Conservation (phyloP, 2,888 invertebrate genomes). For the Melangyna quadrimaculata region DNA sequence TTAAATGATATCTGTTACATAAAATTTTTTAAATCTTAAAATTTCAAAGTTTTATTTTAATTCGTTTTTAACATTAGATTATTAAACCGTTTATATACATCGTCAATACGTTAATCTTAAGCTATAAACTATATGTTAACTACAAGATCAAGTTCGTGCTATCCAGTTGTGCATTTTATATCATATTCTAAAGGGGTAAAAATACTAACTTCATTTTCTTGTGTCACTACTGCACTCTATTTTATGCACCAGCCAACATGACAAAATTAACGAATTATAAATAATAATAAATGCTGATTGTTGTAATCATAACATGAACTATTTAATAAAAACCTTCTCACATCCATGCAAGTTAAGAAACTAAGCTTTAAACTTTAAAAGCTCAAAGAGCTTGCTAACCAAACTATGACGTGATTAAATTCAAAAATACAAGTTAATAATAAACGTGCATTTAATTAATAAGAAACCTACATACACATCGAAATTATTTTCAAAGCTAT, state of each 20-base stretch:
- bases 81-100: no score
- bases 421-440: not conserved
- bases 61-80: no score
- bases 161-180: no score
- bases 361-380: conserved; percentile 19
- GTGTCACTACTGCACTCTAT: not conserved
- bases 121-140: no score
- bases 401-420: not conserved
- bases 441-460: not conserved
- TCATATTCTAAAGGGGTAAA: no score
- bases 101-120: no score
- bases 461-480: conserved; percentile 3
- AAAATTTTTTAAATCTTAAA: no score
- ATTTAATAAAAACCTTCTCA: not conserved
- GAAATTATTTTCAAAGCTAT: not conserved
- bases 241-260: not conserved
- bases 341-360: not conserved
- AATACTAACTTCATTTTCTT: no score
- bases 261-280: not conserved
- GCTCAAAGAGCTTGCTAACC: conserved; percentile 9
- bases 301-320: not conserved
- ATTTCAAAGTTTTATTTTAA: no score
- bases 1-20: no score
- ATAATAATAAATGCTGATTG: not conserved
- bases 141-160: no score